Evolutionary conservation across 2,797 vertebrate genomes (phyloP).

Genomic region (Catamblyrhynchus diadema): DNA sequence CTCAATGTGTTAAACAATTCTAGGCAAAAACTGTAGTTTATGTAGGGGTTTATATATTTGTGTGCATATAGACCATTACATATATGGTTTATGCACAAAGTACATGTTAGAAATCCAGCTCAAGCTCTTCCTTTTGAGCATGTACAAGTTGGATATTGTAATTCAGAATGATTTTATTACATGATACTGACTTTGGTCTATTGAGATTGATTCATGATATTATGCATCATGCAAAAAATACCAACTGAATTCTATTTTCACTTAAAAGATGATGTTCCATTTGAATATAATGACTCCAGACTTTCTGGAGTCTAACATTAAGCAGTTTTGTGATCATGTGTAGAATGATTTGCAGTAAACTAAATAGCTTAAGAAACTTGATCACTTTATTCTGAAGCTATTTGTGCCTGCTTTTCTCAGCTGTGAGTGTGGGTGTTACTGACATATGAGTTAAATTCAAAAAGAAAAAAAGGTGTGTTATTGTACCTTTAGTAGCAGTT

Average conservation of each 20-base stretch:
- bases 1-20: background rate
- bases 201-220: background rate
- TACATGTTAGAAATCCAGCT: background rate
- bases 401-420: background rate
- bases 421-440: background rate
- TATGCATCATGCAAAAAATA: background rate
- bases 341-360: background rate
- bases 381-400: background rate
- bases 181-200: background rate
- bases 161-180: background rate
- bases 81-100: background rate
- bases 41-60: background rate
- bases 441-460: background rate
- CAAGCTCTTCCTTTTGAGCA: background rate
- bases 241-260: background rate
- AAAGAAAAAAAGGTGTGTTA: background rate
- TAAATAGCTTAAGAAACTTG: background rate
- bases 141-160: background rate
- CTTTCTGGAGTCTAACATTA: background rate
- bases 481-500: background rate
- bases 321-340: background rate
- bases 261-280: background rate
- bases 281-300: background rate
- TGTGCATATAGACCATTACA: background rate
- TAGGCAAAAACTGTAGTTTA: background rate